Percentiles rank a stretch among this genome's conserved stretches.
Conservation (phyloP, 2,113 vertebrate species). For the Microcebus griseorufus region DNA sequence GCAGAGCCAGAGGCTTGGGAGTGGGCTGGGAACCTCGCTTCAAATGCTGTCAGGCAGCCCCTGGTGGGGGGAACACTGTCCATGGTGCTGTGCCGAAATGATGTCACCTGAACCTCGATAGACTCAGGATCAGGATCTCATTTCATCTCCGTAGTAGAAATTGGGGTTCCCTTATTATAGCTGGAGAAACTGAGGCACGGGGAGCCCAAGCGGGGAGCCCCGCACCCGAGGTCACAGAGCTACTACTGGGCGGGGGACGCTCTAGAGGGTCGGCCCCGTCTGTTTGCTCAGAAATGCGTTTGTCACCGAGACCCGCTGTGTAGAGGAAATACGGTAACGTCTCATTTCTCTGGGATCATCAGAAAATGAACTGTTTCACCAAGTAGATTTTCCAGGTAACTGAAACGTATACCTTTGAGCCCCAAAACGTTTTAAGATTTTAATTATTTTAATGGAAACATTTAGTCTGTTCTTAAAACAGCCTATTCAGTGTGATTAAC, state of each 20-base stretch:
- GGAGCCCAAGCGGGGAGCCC: not conserved
- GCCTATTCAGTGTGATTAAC: conserved; percentile 65
- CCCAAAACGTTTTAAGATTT: conserved; percentile 69
- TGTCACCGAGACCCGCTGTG: rapidly evolving
- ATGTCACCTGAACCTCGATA: rapidly evolving
- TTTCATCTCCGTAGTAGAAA: not conserved
- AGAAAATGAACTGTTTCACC: conserved; percentile 53
- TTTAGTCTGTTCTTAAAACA: conserved; percentile 69
- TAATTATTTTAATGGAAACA: conserved; percentile 79
- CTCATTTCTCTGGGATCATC: not conserved
- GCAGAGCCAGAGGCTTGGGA: not conserved
- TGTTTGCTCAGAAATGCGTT: rapidly evolving
- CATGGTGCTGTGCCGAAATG: rapidly evolving
- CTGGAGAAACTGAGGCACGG: not conserved
- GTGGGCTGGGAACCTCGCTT: not conserved
- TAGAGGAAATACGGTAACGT: conserved; percentile 45
- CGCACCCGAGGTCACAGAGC: not conserved
- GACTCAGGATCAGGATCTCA: not conserved
- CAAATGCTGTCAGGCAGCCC: rapidly evolving
- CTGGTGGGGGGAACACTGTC: rapidly evolving
- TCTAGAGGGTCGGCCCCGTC: rapidly evolving
- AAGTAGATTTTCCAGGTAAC: conserved; percentile 52
- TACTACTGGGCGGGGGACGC: rapidly evolving
- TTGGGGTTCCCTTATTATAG: rapidly evolving
- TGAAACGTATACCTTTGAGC: conserved; percentile 66